Conservation (phyloP, 2,888 invertebrate species). For the Thymelicus acteon region DNA sequence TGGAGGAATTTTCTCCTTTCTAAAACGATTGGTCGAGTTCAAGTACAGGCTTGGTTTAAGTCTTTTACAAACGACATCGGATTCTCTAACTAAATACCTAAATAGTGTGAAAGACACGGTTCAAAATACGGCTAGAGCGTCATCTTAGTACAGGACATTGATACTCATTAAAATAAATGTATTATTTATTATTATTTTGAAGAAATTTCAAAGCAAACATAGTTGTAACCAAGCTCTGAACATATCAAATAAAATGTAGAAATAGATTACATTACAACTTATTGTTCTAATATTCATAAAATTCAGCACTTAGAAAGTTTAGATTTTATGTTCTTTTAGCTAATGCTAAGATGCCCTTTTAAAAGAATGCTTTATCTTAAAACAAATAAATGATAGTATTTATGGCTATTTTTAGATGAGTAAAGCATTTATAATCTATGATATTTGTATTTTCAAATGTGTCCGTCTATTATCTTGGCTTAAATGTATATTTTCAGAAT, state of each 20-base stretch:
- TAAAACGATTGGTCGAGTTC: conserved; percentile 87
- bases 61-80: conserved; percentile 87
- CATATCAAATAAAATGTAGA: conserved; percentile 13
- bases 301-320: no score
- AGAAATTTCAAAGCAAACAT: conserved; percentile 1
- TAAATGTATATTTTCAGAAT: conserved; percentile 76
- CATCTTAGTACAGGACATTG: conserved; percentile 43
- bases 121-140: conserved; percentile 62
- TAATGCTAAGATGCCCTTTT: no score
- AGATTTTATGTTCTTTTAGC: no score
- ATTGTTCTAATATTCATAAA: no score
- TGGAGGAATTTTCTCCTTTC: conserved; percentile 82
- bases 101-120: conserved; percentile 81
- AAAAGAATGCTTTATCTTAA: no score
- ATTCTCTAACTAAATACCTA: conserved; percentile 87
- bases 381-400: no score
- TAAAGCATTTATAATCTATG: no score
- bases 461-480: background rate
- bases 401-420: no score
- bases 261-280: background rate
- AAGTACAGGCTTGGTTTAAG: conserved; percentile 88
- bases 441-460: background rate
- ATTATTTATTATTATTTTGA: conserved; percentile 17
- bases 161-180: conserved; percentile 23
- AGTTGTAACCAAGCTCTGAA: conserved; percentile 3